These are phyloP conservation scores for Pseudococcus longispinus DNA, from an alignment of 2,888 invertebrate species.

Conservation along the genomic window DNA sequence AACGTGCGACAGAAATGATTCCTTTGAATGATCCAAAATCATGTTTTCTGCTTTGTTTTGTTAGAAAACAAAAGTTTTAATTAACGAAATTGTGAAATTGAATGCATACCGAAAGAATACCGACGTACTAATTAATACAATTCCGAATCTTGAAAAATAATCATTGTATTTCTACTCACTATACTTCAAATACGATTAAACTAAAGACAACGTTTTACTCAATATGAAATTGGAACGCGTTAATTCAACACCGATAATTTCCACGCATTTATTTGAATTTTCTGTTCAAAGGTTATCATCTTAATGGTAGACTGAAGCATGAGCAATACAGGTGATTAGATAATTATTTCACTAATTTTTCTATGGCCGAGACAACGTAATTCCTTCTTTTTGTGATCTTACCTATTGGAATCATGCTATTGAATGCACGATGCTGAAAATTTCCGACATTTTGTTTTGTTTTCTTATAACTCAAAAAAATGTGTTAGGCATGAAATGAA, in stretches of 20 bases:
- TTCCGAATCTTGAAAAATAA: neutral
- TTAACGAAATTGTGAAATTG: no score
- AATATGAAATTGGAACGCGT: neutral
- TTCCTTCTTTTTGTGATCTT: neutral
- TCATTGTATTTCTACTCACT: neutral
- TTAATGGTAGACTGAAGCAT: neutral
- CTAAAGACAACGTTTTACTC: neutral
- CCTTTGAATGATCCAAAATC: neutral
- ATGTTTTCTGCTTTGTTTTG: neutral
- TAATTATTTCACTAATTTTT: neutral
- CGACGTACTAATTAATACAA: neutral
- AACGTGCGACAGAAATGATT: neutral
- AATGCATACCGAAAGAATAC: no score
- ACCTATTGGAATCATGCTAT: neutral
- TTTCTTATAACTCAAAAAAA: no score
- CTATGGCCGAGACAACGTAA: neutral
- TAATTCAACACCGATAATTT: neutral
- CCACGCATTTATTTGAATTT: neutral
- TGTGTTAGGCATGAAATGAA: no score
- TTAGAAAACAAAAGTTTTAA: neutral
- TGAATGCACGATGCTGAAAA: neutral
- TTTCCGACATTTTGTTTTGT: neutral
- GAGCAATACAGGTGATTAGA: neutral
- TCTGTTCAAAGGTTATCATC: neutral
- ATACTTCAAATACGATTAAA: neutral